Conservation (phyloP, 2,113 vertebrate species). For the Fulmarus glacialis region DNA sequence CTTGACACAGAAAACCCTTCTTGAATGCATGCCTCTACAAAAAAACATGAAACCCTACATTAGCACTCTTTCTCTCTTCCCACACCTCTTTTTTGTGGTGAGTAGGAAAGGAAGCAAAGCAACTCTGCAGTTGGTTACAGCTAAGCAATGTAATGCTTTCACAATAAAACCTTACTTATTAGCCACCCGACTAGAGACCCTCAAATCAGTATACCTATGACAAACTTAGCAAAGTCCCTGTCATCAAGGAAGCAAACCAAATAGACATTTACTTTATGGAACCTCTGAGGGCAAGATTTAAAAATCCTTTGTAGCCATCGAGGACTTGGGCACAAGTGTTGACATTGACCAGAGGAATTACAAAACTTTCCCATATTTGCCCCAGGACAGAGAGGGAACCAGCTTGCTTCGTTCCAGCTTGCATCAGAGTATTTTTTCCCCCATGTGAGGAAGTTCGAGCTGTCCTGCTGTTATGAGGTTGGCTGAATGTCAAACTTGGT, state of each 20-base stretch:
- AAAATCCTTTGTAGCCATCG: neutral
- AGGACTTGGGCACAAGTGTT: neutral
- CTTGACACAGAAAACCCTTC: neutral
- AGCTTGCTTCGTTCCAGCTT: neutral
- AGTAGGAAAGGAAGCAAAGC: neutral
- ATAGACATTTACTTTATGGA: neutral
- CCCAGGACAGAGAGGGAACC: neutral
- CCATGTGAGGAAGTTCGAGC: neutral
- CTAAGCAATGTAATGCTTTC: neutral
- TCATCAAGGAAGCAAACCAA: neutral
- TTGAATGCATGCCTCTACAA: neutral
- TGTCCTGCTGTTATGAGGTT: neutral
- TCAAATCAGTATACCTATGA: neutral
- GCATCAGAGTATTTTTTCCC: neutral
- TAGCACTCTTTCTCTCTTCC: neutral
- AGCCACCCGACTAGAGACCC: neutral
- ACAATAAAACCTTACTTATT: neutral
- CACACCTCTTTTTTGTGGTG: neutral
- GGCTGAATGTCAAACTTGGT: neutral
- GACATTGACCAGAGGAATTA: neutral
- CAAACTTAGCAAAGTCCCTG: neutral
- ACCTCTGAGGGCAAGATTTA: neutral
- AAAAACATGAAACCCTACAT: neutral
- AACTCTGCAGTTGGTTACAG: neutral
- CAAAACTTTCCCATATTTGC: neutral